These are phyloP conservation scores for Rhinogobio ventralis DNA, from an alignment of 2,797 vertebrate species.

Conservation along the genomic window DNA sequence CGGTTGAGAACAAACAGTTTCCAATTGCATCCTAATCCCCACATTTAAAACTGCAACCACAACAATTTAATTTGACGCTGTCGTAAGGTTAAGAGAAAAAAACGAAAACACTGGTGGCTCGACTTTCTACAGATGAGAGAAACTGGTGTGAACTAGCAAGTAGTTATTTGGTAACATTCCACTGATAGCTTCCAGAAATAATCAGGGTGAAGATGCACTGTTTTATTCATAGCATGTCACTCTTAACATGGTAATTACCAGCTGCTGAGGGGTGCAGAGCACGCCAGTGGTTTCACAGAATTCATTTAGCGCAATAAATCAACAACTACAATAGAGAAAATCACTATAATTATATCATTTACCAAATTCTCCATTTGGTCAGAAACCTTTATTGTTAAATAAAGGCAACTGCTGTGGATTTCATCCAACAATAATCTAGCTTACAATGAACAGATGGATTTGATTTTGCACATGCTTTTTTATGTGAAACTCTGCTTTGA, in stretches of 20 bases:
- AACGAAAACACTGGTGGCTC: constrained; percentile 45
- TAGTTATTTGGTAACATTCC: constrained; percentile 83
- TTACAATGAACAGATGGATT: constrained; percentile 14
- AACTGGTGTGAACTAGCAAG: constrained; percentile 76
- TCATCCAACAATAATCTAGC: not conserved
- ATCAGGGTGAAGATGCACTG: constrained; percentile 78
- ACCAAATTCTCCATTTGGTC: constrained; percentile 36
- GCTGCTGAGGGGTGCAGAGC: constrained; percentile 72
- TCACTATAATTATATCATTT: constrained; percentile 58
- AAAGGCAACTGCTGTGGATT: constrained; percentile 25
- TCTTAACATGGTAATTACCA: constrained; percentile 81
- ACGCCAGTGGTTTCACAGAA: constrained; percentile 67
- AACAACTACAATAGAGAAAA: constrained; percentile 54
- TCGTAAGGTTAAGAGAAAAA: constrained; percentile 10
- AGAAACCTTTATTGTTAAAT: constrained; percentile 22
- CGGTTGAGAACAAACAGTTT: not conserved
- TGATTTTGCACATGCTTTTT: not conserved
- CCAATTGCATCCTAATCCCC: constrained; percentile 23
- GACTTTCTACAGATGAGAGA: constrained; percentile 65
- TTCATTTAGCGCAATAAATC: constrained; percentile 70
- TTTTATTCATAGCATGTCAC: constrained; percentile 81
- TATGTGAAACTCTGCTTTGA: constrained; percentile 72
- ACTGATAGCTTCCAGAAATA: constrained; percentile 79
- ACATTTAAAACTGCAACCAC: constrained; percentile 45
- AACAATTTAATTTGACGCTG: constrained; percentile 38